phyloP scores from a whole-genome alignment of 2,113 vertebrate species.

The Menura novaehollandiae region DNA sequence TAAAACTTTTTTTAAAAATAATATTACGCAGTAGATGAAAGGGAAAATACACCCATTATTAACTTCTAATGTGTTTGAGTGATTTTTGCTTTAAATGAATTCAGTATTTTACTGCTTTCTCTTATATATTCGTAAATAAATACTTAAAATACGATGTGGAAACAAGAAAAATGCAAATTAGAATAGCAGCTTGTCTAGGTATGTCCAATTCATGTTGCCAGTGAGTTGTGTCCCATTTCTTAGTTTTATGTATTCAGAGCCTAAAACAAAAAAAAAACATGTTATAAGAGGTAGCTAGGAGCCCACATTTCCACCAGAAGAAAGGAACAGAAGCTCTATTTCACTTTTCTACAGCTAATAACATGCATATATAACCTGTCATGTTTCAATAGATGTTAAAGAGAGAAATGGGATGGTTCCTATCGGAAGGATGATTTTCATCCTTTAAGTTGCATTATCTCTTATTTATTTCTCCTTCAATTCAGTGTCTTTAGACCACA shows the following conservation, averaged over 20 bases:
- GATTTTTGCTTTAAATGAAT: not conserved
- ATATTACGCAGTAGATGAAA: not conserved
- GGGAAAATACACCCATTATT: not conserved
- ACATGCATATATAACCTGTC: not conserved
- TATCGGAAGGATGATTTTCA: not conserved
- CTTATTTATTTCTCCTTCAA: not conserved
- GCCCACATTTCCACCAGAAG: not conserved
- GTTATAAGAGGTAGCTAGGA: not conserved
- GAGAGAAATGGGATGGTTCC: not conserved
- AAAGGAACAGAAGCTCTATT: not conserved
- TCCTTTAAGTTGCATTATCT: not conserved
- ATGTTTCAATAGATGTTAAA: not conserved
- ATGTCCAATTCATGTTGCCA: not conserved
- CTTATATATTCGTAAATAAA: not conserved
- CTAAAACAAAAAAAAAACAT: not conserved
- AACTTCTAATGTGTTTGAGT: not conserved
- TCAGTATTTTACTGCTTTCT: not conserved
- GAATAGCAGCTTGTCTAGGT: not conserved
- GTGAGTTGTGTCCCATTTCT: not conserved
- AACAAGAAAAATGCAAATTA: not conserved
- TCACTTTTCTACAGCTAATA: not conserved
- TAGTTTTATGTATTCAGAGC: not conserved
- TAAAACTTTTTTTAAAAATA: not conserved
- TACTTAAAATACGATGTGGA: not conserved
- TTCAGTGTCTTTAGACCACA: not conserved